Conservation (phyloP, 35 echinoderm and acorn worm species). For the Lytechinus pictus region DNA sequence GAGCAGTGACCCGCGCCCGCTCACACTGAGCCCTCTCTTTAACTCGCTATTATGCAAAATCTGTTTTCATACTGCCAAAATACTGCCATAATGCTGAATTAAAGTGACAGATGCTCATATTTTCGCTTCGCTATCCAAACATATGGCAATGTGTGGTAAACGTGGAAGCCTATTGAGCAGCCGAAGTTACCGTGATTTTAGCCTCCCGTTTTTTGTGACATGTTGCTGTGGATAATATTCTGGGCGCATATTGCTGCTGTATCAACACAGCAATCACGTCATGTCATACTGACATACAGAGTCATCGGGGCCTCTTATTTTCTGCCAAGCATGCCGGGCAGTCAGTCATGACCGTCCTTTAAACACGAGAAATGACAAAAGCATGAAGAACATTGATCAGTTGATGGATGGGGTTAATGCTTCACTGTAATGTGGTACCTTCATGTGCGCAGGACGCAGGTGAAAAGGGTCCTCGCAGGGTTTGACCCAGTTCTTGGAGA, state of each 20-base stretch:
- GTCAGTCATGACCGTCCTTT: neutral
- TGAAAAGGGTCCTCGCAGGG: neutral
- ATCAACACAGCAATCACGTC: neutral
- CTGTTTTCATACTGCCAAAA: conserved; percentile 11
- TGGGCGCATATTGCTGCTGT: neutral
- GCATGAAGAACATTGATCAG: neutral
- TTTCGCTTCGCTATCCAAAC: neutral
- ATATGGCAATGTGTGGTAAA: neutral
- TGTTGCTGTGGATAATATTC: neutral
- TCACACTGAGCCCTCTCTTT: neutral
- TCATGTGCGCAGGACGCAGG: neutral
- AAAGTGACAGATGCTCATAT: conserved; percentile 12
- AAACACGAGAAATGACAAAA: neutral
- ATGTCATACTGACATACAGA: neutral
- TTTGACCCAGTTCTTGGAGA: neutral
- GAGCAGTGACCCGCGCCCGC: neutral
- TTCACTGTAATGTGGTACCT: neutral
- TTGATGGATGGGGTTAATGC: neutral
- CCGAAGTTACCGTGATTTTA: neutral
- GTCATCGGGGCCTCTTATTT: neutral
- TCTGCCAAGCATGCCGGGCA: neutral
- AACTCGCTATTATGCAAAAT: neutral
- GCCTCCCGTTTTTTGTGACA: neutral
- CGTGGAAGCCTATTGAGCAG: neutral
- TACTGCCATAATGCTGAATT: neutral